phyloP scores from a whole-genome alignment of 2,113 vertebrate genomes.

The Tragelaphus strepsiceros region DNA sequence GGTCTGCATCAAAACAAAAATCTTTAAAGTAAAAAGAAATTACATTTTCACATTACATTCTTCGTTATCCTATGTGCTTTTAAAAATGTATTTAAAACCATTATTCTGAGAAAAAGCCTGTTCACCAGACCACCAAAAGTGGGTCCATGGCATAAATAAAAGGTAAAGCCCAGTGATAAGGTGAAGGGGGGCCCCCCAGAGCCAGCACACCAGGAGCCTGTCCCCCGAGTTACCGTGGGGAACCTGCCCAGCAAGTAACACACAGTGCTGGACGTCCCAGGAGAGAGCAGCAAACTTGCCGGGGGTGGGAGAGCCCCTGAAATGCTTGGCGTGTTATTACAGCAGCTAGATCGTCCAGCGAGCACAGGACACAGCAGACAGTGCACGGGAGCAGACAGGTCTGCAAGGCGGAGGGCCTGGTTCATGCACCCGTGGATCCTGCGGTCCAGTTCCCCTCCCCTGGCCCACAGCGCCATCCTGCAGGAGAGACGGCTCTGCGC shows the following conservation, averaged over 20 bases:
- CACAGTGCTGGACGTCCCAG: not conserved
- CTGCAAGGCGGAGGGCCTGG: not conserved
- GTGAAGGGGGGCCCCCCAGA: accelerated
- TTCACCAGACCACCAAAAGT: not conserved
- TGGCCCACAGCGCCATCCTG: accelerated
- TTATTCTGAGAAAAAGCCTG: not conserved
- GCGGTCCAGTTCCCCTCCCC: accelerated
- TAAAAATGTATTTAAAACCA: not conserved
- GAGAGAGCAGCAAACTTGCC: accelerated
- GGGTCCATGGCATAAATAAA: not conserved
- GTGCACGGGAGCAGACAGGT: accelerated
- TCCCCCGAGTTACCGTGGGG: accelerated
- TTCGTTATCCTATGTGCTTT: not conserved
- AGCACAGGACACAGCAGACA: accelerated
- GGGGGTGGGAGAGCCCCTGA: not conserved
- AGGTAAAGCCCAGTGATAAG: not conserved
- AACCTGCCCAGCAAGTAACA: too few relatives aligned
- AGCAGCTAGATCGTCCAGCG: accelerated
- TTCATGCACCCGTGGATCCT: accelerated
- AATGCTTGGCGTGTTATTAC: accelerated
- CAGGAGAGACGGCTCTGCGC: accelerated
- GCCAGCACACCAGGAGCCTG: not conserved
- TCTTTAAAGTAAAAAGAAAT: not conserved
- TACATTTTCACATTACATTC: not conserved
- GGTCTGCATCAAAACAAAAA: not conserved